Conservation (phyloP, 2,113 vertebrate species). For the Sinocyclocheilus anshuiensis region DNA sequence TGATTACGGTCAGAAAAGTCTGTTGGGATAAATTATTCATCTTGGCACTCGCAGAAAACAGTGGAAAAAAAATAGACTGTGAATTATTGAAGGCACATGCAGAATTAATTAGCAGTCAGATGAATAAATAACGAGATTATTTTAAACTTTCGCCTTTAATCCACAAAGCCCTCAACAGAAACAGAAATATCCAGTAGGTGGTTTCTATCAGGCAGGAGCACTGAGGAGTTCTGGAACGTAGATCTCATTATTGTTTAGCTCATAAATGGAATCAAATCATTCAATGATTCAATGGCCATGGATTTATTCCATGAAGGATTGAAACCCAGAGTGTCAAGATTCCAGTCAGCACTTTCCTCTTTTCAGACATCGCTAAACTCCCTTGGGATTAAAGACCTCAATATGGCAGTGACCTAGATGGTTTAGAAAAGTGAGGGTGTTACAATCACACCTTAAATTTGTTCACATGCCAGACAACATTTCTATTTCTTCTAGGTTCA, state of each 20-base stretch:
- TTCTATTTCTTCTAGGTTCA: background rate
- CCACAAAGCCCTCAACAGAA: slow-evolving; percentile 41
- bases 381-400: background rate
- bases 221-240: background rate
- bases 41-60: slow-evolving; percentile 59
- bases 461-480: background rate
- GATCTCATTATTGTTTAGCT: background rate
- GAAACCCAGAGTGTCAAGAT: background rate
- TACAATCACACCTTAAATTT: background rate
- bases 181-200: slow-evolving; percentile 23
- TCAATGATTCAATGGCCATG: background rate
- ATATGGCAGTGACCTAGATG: background rate
- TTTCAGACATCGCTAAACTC: background rate
- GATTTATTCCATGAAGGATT: background rate
- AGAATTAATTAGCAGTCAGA: slow-evolving; percentile 69
- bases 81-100: slow-evolving; percentile 68
- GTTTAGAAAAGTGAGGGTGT: background rate
- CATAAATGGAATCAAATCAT: background rate
- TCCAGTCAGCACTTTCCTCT: background rate
- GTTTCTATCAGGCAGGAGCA: slow-evolving; percentile 39
- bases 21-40: slow-evolving; percentile 70
- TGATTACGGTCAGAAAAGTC: slow-evolving; percentile 60
- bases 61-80: slow-evolving; percentile 59
- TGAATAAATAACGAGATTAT: slow-evolving; percentile 74
- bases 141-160: slow-evolving; percentile 60